Percentiles rank a stretch among this genome's conserved stretches.
phyloP scores from a whole-genome alignment of 2,888 invertebrate genomes.

The Meloe dianella region DNA sequence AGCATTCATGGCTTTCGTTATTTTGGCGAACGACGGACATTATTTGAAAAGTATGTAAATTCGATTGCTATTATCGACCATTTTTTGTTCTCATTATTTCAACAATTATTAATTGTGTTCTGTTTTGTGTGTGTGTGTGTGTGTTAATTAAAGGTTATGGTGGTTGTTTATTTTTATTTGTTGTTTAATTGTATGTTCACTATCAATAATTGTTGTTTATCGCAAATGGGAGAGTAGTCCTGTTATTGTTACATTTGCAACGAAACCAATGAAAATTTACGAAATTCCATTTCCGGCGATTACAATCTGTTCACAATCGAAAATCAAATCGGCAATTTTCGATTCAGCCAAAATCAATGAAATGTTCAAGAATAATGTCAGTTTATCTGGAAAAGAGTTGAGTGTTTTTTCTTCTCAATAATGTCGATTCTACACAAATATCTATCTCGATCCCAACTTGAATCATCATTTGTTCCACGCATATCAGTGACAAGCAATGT shows the following conservation, averaged over 20 bases:
- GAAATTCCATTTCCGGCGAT: slow-evolving; percentile 35
- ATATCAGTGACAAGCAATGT: no score
- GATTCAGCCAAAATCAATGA: neutral
- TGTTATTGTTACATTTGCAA: slow-evolving; percentile 33
- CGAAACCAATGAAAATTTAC: slow-evolving; percentile 32
- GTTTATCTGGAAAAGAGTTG: neutral
- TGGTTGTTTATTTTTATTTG: slow-evolving; percentile 67
- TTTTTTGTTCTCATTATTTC: slow-evolving; percentile 8
- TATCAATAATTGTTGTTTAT: slow-evolving; percentile 3
- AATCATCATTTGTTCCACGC: no score
- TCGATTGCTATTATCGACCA: neutral
- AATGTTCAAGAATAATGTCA: neutral
- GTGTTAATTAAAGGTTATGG: slow-evolving; percentile 56
- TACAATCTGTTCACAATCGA: slow-evolving; percentile 31
- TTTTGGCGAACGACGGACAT: slow-evolving; percentile 46
- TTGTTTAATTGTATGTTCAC: slow-evolving; percentile 5
- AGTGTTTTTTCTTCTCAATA: neutral
- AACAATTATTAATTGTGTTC: neutral
- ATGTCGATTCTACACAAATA: no score
- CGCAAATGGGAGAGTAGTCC: slow-evolving; percentile 21
- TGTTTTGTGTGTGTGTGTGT: slow-evolving; percentile 59
- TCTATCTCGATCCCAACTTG: no score
- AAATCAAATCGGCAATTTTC: neutral
- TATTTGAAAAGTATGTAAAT: slow-evolving; percentile 44
- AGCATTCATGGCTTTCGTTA: slow-evolving; percentile 49